Conservation (phyloP, 2,113 vertebrate genomes). For the Menura novaehollandiae region DNA sequence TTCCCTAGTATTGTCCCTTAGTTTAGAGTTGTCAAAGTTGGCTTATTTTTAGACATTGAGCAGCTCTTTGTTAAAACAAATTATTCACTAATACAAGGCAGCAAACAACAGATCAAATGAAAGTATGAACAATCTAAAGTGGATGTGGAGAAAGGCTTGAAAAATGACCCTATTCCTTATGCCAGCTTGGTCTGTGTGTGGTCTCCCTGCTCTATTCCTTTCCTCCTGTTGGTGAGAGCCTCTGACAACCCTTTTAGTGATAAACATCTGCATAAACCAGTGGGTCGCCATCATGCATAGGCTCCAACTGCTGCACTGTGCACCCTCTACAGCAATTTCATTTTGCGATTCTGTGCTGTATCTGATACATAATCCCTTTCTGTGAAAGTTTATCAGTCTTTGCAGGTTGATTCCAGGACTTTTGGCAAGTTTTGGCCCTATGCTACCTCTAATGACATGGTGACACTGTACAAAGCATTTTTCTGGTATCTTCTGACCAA, state of each 20-base stretch:
- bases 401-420: background rate
- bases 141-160: background rate
- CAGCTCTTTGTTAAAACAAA: background rate
- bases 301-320: background rate
- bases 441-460: background rate
- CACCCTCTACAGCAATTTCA: background rate
- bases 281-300: background rate
- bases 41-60: background rate
- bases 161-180: background rate
- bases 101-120: background rate
- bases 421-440: background rate
- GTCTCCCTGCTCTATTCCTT: slow-evolving; percentile 16
- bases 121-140: slow-evolving; percentile 3
- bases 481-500: background rate
- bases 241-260: background rate
- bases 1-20: background rate
- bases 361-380: slow-evolving; percentile 3
- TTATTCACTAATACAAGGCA: background rate
- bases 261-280: background rate
- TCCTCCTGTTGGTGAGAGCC: background rate
- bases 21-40: background rate
- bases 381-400: background rate
- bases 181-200: slow-evolving; percentile 9
- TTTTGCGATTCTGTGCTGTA: background rate
- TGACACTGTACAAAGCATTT: background rate